Percentiles rank a stretch among this genome's conserved stretches.
Evolutionary conservation across 2,113 vertebrate genomes (phyloP).

Genomic region (Chroicocephalus ridibundus): DNA sequence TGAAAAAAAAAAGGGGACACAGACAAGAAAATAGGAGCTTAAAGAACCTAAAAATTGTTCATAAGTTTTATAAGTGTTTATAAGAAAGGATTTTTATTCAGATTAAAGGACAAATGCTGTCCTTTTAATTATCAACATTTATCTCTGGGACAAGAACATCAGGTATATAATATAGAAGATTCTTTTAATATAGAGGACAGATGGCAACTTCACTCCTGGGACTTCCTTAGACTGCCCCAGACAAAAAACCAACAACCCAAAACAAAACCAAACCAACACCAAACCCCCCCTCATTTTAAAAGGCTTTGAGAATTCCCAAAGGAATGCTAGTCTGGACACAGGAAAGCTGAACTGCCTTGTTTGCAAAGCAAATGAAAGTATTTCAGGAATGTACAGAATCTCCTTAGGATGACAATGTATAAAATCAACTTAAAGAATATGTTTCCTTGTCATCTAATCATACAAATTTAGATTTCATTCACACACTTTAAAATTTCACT

Average conservation of each 20-base stretch:
- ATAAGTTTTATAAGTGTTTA: not conserved
- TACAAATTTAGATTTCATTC: not conserved
- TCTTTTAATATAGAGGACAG: slow-evolving; percentile 81
- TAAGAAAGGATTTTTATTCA: slow-evolving; percentile 36
- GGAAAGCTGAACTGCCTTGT: slow-evolving; percentile 19
- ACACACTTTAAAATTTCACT: not conserved
- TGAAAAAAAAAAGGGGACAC: not conserved
- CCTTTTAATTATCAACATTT: slow-evolving; percentile 82
- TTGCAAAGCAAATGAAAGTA: slow-evolving; percentile 51
- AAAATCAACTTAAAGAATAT: not conserved
- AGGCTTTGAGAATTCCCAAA: slow-evolving; percentile 72
- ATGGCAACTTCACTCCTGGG: slow-evolving; percentile 77
- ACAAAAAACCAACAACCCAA: slow-evolving; percentile 37
- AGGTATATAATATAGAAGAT: slow-evolving; percentile 73
- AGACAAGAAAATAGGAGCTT: not conserved
- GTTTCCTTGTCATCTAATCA: not conserved
- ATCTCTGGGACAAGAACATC: slow-evolving; percentile 80
- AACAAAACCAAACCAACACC: not conserved
- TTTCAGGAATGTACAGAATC: slow-evolving; percentile 9
- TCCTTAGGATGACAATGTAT: not conserved
- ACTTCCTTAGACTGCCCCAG: slow-evolving; percentile 68
- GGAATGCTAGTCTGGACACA: slow-evolving; percentile 39
- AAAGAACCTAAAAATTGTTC: slow-evolving; percentile 7
- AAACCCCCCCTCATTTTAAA: slow-evolving; percentile 67
- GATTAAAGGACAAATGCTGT: slow-evolving; percentile 72